phyloP scores from a whole-genome alignment of 2,888 invertebrate species.

The Pedicia rivosa region DNA sequence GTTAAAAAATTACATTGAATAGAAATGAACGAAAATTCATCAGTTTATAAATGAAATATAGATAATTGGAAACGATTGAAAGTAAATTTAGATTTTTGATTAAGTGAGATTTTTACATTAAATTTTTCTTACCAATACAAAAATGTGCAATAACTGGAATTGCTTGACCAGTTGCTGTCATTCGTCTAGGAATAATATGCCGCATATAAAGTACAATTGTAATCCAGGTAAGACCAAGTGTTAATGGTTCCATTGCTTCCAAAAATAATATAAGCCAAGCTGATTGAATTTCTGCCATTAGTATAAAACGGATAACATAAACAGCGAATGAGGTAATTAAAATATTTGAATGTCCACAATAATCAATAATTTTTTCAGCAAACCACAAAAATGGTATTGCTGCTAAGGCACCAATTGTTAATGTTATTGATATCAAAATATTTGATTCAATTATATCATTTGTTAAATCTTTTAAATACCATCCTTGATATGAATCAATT shows the following conservation, averaged over 20 bases:
- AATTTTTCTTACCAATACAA: constrained; percentile 39
- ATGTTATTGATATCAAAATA: constrained; percentile 27
- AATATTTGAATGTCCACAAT: constrained; percentile 64
- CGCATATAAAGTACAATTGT: constrained; percentile 65
- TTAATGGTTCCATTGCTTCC: constrained; percentile 59
- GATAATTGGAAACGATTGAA: too few species aligned
- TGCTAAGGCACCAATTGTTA: constrained; percentile 35
- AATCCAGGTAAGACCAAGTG: constrained; percentile 62
- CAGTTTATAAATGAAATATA: too few species aligned
- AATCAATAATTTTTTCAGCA: constrained; percentile 70
- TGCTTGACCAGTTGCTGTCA: constrained; percentile 63
- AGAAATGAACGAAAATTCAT: too few species aligned
- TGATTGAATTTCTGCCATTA: constrained; percentile 38
- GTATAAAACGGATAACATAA: constrained; percentile 60
- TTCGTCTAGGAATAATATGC: constrained; percentile 61
- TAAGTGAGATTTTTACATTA: too few species aligned
- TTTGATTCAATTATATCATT: not conserved
- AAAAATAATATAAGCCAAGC: constrained; percentile 51
- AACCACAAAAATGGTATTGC: constrained; percentile 56
- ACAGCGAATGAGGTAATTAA: constrained; percentile 68
- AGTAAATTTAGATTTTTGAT: too few species aligned
- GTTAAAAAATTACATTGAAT: too few species aligned
- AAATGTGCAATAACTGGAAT: constrained; percentile 65
- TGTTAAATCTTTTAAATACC: constrained; percentile 23
- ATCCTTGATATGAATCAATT: constrained; percentile 59